These are phyloP conservation scores for Syrphus vitripennis DNA, from an alignment of 2,888 invertebrate species.

Conservation along the genomic window DNA sequence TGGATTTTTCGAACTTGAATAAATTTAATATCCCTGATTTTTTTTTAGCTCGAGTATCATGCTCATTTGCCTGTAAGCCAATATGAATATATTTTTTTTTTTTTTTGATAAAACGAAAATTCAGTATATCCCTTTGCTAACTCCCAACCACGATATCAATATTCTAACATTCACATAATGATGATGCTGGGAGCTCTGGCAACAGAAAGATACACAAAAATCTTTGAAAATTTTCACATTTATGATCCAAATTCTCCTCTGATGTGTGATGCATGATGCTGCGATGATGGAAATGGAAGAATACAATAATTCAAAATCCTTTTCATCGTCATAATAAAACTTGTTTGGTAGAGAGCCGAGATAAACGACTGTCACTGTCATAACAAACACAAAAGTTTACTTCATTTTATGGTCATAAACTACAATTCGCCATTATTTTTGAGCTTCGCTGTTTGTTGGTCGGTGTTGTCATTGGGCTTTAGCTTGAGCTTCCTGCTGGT, in stretches of 20 bases:
- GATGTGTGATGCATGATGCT: not conserved
- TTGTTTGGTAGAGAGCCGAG: not conserved
- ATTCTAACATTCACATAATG: not conserved
- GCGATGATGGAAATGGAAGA: too few species aligned
- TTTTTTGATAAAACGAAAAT: not conserved
- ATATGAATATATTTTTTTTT: too few species aligned
- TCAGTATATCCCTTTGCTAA: slow-evolving; percentile 10
- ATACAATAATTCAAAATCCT: slow-evolving; percentile 39
- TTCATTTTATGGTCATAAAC: slow-evolving; percentile 62
- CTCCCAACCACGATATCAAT: too few species aligned
- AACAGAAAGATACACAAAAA: slow-evolving; percentile 22
- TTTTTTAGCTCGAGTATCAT: not conserved
- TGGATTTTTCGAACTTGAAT: slow-evolving; percentile 2
- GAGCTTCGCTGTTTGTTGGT: not conserved
- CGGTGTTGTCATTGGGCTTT: not conserved
- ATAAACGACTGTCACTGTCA: slow-evolving; percentile 13
- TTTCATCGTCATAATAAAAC: slow-evolving; percentile 42
- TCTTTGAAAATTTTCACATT: slow-evolving; percentile 36
- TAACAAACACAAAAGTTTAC: slow-evolving; percentile 38
- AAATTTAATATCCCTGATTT: slow-evolving; percentile 38
- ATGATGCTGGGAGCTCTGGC: not conserved
- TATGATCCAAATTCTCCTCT: slow-evolving; percentile 24
- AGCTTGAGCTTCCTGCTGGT: not conserved
- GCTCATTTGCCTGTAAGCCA: not conserved
- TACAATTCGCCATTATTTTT: slow-evolving; percentile 29